Base-by-base conservation (phyloP, 2,888 invertebrate species). In the Pseudolycoriella hygida region DNA sequence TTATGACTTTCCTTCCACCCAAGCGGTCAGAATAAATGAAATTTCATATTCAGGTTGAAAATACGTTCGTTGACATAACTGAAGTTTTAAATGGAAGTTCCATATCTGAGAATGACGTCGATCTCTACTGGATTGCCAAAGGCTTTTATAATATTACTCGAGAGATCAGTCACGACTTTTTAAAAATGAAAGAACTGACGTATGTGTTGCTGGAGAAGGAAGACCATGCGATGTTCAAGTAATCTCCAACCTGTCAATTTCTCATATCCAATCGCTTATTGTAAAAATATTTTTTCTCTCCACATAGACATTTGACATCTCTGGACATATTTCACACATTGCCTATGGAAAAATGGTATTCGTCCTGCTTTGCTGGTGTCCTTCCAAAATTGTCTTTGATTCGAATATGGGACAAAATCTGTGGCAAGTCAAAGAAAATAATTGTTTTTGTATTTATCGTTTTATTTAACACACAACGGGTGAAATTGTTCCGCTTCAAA, bases 351-450 rank as follows among this genome's bases (percentile, higher is more conserved):
- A 72, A 72, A 52, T 90, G 89, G 89, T 87, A 84, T 60, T 73
- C 76, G 46, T 78, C 80, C 44, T 85, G 86, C 57, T 89, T 87
- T 66, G 83, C 89, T 43, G 82, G 80, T 3, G 71, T 86, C 11
- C 68, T 92, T 43, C 80, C 81, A 53, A 80, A 85, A 54, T 75
- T 76, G 6, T 80, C 85, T 6, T 69, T 90, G 46, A 79, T 55
- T 53, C 87, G 87, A 59, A 80, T 90, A 50, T 89, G 88, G 86
- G 89, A 90, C 60, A 88, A 88, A 66, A 67, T 90, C 30, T 79
- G 84, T 57, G 86, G 84, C 37, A 88, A 89, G 3, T 87, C 87
- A 0, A 78, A 77, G 34, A 83, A 81, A 66, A 82, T 89, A 54
- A 68, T 90, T 40, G 74, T 82, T 1, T 88, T 79, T 61, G 78